A percentile compares a stretch with the other conserved stretches of the same genome.
Evolutionary conservation across 1,140 invertebrate species (phyloP).

Genomic region (Temnothorax curvispinosus): DNA sequence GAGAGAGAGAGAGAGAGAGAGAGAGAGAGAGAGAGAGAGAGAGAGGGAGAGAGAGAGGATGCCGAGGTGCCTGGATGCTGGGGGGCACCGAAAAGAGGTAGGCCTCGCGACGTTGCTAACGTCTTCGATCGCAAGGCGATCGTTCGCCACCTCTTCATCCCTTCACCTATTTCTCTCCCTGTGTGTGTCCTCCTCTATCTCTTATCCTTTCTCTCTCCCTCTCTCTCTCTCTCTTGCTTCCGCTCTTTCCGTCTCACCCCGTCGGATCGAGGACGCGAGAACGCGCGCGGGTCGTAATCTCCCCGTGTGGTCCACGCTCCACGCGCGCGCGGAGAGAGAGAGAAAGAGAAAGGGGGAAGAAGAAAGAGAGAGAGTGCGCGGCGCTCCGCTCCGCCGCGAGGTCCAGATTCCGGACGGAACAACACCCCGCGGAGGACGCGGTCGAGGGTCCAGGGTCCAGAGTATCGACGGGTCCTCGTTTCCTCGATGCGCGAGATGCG

Average conservation of each 20-base stretch:
- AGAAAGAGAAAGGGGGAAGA: not conserved
- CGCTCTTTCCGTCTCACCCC: not conserved
- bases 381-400: conserved; percentile 14
- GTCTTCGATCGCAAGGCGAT: conserved; percentile 27
- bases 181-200: not conserved
- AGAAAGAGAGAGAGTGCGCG: not conserved
- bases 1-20: not conserved
- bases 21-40: not conserved
- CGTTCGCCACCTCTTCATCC: conserved; percentile 25
- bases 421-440: not conserved
- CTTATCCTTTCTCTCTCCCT: not conserved
- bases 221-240: not conserved
- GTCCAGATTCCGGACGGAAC: conserved; percentile 29
- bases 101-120: not conserved
- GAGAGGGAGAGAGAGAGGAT: not conserved
- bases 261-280: conserved; percentile 25
- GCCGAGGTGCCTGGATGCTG: not conserved
- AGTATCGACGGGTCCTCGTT: not conserved
- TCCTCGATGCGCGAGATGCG: not conserved
- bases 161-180: not conserved
- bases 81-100: not conserved
- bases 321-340: conserved; percentile 34
- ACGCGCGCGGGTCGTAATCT: conserved; percentile 48
- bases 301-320: conserved; percentile 44
- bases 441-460: not conserved